Percentiles rank a stretch among this genome's conserved stretches.
These are phyloP conservation scores for Coracopsis vasa DNA, from an alignment of 2,113 vertebrate species.

Conservation along the genomic window DNA sequence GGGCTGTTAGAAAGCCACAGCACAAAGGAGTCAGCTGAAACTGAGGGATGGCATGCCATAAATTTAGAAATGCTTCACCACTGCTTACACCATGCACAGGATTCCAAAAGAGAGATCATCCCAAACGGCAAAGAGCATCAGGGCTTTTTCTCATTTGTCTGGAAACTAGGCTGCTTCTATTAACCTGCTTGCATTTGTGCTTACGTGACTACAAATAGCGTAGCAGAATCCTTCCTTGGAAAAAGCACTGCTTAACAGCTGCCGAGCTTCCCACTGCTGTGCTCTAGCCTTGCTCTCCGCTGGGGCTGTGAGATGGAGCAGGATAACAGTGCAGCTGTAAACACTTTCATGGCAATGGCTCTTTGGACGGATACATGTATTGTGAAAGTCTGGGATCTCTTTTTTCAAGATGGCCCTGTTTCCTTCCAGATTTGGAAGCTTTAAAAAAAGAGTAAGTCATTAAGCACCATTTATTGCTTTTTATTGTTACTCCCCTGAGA, in stretches of 20 bases:
- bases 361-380: background rate
- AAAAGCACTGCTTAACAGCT: background rate
- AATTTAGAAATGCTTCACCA: background rate
- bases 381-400: slow-evolving; percentile 1
- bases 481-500: slow-evolving; percentile 9
- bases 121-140: background rate
- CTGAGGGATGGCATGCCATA: background rate
- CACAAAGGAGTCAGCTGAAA: background rate
- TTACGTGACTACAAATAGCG: background rate
- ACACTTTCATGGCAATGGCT: background rate
- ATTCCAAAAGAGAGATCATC: background rate
- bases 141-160: background rate
- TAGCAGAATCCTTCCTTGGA: background rate
- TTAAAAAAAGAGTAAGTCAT: background rate
- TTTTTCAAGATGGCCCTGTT: slow-evolving; percentile 2
- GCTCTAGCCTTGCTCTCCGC: background rate
- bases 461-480: slow-evolving; percentile 42
- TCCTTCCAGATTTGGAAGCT: slow-evolving; percentile 25
- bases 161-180: background rate
- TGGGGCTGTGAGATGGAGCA: background rate
- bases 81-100: background rate
- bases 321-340: slow-evolving; percentile 4
- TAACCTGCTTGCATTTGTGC: background rate
- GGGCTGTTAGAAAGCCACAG: background rate
- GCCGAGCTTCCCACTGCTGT: background rate